phyloP scores from a whole-genome alignment of 2,888 invertebrate species.

The Diogma glabrata region DNA sequence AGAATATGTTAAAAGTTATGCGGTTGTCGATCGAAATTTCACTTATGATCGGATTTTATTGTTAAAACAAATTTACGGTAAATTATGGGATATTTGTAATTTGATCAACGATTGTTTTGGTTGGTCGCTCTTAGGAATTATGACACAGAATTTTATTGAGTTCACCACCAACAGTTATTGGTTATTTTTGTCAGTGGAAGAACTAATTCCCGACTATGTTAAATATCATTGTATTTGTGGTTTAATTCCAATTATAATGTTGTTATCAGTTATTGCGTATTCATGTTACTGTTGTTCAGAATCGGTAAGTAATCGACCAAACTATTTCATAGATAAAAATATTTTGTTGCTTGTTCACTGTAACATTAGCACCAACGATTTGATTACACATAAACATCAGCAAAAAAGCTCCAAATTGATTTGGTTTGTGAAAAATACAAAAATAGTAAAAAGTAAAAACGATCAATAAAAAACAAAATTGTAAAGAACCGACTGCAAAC shows the following conservation, averaged over 20 bases:
- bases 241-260: slow-evolving; percentile 22
- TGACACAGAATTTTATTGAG: slow-evolving; percentile 27
- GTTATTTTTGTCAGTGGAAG: slow-evolving; percentile 22
- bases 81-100: slow-evolving; percentile 25
- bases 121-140: slow-evolving; percentile 30
- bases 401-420: too few relatives aligned
- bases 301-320: slow-evolving; percentile 28
- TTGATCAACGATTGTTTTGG: slow-evolving; percentile 29
- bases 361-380: too few relatives aligned
- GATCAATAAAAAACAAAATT: too few relatives aligned
- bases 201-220: slow-evolving; percentile 7
- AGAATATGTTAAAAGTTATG: not conserved
- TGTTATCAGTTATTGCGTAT: slow-evolving; percentile 20
- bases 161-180: slow-evolving; percentile 31
- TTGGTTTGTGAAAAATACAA: too few relatives aligned
- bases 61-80: slow-evolving; percentile 27
- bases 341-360: too few relatives aligned
- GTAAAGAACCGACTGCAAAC: too few relatives aligned
- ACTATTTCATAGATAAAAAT: too few relatives aligned
- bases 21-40: not conserved
- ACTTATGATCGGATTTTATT: slow-evolving; percentile 21
- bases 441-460: too few relatives aligned
- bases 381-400: too few relatives aligned
- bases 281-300: slow-evolving; percentile 24
- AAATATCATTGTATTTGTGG: slow-evolving; percentile 18